Base-by-base conservation (phyloP, 2,888 invertebrate species). In the Amphipoea lucens region DNA sequence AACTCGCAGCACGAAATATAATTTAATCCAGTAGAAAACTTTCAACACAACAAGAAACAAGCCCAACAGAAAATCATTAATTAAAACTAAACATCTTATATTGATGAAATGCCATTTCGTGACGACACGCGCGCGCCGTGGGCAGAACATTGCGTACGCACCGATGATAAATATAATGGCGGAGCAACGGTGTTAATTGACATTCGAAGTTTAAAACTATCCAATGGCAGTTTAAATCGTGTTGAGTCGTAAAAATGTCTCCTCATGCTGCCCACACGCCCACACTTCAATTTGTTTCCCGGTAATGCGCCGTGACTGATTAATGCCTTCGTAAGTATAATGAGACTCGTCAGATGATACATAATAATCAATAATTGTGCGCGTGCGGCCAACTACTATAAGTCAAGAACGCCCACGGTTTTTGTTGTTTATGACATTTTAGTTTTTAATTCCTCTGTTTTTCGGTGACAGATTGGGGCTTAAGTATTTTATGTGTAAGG, bases 301-400 rank as follows among this genome's bases (percentile, higher is more conserved):
- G 92, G 94, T 95, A 95, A 95, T 95, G 94, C 94, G 89, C 90
- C 91, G 91, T 93, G 94, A 94, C 93, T 95, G 95, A 96, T 95
- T 94, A 95, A 96, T 96, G 95, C 92, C 91, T 94, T 93, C 93
- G 93, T 93, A 92, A 93, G 90, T 90, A 93, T 95, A 96, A 96
- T 96, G 95, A 95, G 95, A 92, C 94, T 92, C 86, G 90, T 91
- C 88, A 91, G 92, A 93, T 91, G 94, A 94, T 94, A 92, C 91
- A 92, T 92, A 93, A 94, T 95, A 93, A 94, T 95, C 94, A 93
- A 95, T 94, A 95, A 92, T 92, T 92, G 93, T 92, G 89, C 90
- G 78, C 87, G 90, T 90, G 90, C 91, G 88, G 79, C 86, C 68
- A 72, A 86, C 86, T 81, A 79, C 77, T 77, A 82, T 82, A 83